Percentiles rank a stretch among this genome's conserved stretches.
phyloP scores from a whole-genome alignment of 53 echinoderm and acorn worm genomes.

The Holothuria scabra region DNA sequence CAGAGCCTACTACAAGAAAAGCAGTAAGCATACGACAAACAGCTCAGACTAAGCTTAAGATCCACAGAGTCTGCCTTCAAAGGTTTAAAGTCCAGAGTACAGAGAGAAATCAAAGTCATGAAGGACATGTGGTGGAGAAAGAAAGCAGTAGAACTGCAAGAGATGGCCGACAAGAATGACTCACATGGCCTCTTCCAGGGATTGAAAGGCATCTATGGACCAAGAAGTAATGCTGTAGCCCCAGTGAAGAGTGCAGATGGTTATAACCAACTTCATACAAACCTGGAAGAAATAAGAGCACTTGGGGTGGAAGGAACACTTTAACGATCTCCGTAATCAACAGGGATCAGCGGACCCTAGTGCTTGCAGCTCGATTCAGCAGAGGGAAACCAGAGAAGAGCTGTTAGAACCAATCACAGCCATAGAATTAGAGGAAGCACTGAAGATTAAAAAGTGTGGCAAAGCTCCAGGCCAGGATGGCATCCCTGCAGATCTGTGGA shows the following conservation, averaged over 20 bases:
- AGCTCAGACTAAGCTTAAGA: neutral
- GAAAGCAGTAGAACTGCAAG: conserved; percentile 16
- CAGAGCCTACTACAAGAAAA: no score
- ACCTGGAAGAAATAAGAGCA: conserved; percentile 15
- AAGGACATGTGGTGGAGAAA: neutral
- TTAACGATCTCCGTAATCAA: conserved; percentile 4
- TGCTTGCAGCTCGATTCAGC: neutral
- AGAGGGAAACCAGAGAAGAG: conserved; percentile 12
- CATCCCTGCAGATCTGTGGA: conserved; percentile 17
- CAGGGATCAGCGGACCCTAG: conserved; percentile 7
- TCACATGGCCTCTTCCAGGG: neutral
- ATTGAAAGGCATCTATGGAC: conserved; percentile 11
- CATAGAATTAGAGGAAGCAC: conserved; percentile 5
- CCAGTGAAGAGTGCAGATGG: conserved; percentile 23
- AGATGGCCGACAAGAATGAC: conserved; percentile 22
- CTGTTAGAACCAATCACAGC: conserved; percentile 3
- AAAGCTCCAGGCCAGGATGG: conserved; percentile 23
- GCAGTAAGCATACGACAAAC: no score
- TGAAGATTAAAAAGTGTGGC: conserved; percentile 15
- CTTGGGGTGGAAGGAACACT: conserved; percentile 20
- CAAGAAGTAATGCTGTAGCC: conserved; percentile 18
- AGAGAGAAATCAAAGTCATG: conserved; percentile 28
- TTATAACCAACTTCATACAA: neutral
- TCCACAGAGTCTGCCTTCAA: neutral
- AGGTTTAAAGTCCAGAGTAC: neutral